Evolutionary conservation across 1,140 invertebrate genomes (phyloP).

Genomic region (Cotesia glomerata): DNA sequence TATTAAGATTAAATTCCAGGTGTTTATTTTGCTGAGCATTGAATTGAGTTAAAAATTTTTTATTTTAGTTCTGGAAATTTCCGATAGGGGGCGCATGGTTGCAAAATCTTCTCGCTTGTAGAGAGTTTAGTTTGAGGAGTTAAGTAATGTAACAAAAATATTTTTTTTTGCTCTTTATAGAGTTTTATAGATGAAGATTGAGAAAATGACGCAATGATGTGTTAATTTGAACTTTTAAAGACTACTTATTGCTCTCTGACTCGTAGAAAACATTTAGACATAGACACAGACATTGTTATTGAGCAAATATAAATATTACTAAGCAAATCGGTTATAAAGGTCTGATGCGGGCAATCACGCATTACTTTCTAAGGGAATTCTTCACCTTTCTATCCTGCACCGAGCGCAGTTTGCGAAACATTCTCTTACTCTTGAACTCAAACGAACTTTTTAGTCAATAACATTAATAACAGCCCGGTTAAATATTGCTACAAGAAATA

Average conservation of each 20-base stretch:
- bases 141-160: too few species aligned
- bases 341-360: background rate
- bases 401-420: background rate
- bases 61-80: too few species aligned
- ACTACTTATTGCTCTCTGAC: background rate
- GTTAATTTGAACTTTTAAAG: background rate
- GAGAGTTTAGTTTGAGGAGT: too few species aligned
- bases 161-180: too few species aligned
- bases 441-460: background rate
- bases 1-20: slow-evolving; percentile 25
- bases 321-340: background rate
- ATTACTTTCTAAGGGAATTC: background rate
- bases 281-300: background rate
- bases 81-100: too few species aligned
- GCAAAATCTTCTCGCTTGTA: too few species aligned
- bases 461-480: background rate
- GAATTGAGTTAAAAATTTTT: background rate
- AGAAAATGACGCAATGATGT: slow-evolving; percentile 34
- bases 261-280: background rate
- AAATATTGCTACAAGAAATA: too few species aligned
- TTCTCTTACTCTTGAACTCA: background rate
- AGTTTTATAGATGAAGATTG: background rate
- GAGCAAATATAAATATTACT: background rate
- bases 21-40: slow-evolving; percentile 30
- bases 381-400: background rate